Evolutionary conservation across 1,140 invertebrate species (phyloP).

Genomic region (Argopecten irradians): DNA sequence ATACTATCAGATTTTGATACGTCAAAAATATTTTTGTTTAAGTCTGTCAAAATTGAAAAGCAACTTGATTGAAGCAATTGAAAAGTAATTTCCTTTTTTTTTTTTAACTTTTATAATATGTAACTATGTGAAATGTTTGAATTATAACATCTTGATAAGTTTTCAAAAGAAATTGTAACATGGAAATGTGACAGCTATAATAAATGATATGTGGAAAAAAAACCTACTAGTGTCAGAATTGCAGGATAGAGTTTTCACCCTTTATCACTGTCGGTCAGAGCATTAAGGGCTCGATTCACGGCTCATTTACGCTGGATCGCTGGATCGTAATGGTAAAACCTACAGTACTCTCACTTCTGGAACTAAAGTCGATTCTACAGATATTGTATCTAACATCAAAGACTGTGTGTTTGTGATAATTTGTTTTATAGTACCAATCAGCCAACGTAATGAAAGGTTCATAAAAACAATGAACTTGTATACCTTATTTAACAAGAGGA

Average conservation of each 20-base stretch:
- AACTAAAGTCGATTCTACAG: too few species aligned
- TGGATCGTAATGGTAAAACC: neutral
- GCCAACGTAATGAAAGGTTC: too few species aligned
- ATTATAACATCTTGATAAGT: neutral
- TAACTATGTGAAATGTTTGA: neutral
- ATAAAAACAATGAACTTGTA: too few species aligned
- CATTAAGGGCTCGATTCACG: neutral
- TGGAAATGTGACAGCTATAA: neutral
- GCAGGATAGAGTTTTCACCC: neutral
- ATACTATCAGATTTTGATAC: neutral
- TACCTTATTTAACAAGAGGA: too few species aligned
- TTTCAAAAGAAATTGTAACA: neutral
- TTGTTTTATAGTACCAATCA: too few species aligned
- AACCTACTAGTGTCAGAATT: neutral
- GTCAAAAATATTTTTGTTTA: neutral
- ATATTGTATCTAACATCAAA: neutral
- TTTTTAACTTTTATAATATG: neutral
- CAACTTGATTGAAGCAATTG: neutral
- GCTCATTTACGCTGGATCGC: neutral
- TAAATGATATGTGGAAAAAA: neutral
- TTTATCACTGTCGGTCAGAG: neutral
- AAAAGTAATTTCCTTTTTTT: too few species aligned
- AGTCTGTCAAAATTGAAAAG: neutral
- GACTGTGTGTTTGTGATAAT: too few species aligned
- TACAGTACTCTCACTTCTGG: too few species aligned